Base-by-base conservation (phyloP, 1,140 invertebrate species). In the Calosoma granatense region DNA sequence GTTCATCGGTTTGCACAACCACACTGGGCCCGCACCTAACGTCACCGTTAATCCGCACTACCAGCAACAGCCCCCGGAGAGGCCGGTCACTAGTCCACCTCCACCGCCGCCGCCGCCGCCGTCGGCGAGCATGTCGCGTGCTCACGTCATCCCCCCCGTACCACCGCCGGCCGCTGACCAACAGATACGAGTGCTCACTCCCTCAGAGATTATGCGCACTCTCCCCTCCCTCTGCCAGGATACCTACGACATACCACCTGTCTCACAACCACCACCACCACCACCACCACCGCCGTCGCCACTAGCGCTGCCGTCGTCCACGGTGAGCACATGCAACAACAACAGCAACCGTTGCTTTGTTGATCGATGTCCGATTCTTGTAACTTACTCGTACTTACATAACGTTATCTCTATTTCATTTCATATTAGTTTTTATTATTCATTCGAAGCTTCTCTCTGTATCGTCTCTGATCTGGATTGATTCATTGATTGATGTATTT, bases 151-250 rank as follows among this genome's bases (percentile, higher is more conserved):
- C 56, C 26, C 53, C 61, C n/a, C 53, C 60, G 15, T 30, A 47
- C 55, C 53, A 54, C 55, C 52, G 61, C 61, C 19, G 26, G 64
- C 69, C 17, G 73, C 74, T 69, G 86, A 88, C 75, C 84, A 86
- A 73, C 85, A 88, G 74, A 89, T 89, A 75, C 82, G 86, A 73
- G 87, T 88, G 74, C 81, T 90, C 71, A 89, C 87, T 66, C 86
- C 86, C 63, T 88, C 85, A 64, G 87, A 89, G 81, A 89, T 89
- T 71, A 89, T 89, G 86, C 82, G 85, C 77, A 89, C 86, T 70
- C 82, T 88, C 73, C 87, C 87, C 70, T 86, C 85, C 72, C 81
- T 89, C 72, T 72, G 72, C 75, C 83, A 84, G 77, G 82, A 84
- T 76, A 76, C 76, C 71, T 83, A 81, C 75, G 81, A 82, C 72